Evolutionary conservation across 2,888 invertebrate genomes (phyloP), one percentile per base, ranked within the genome.

Genomic region (Cosmorhoe ocellata): DNA sequence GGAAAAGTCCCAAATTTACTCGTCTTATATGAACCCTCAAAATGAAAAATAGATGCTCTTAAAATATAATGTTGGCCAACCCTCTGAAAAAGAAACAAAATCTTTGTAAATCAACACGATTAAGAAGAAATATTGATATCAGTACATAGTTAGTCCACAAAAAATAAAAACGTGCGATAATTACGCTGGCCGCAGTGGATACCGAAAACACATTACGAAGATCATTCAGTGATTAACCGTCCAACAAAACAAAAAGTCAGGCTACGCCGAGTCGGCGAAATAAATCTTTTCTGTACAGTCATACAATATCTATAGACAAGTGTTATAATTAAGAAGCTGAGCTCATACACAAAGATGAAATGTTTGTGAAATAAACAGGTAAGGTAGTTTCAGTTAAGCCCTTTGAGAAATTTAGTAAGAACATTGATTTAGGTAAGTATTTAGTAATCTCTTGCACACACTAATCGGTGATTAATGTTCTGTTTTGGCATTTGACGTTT

Each of bases 221-320:
- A 87, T 84, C 81, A 79, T 78, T 72, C 72, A 75, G 81, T 85
- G 85, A 88, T 88, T 87, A 88, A 87, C 80, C 79, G 76, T 72
- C 67, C 67, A 73, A 76, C 74, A 74, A 77, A 84, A 84, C 81
- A 88, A 88, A 87, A 87, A 85, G 79, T 76, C 72, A 64, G 65
- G 58, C 72, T 75, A 73, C 76, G 76, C 79, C 78, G 79, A 81
- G 73, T 75, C 79, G 76, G 80, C 74, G 79, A 79, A 81, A 88
- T 88, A 89, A 88, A 89, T 89, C 88, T 87, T 76, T 68, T 68
- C 71, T 66, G 68, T 76, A 80, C 76, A 80, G 67, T 78, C 79
- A 75, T 79, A 85, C 83, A 81, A 81, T 80, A 77, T 64, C 74
- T 82, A 82, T 79, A 83, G 79, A 79, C 84, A 81, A 84, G 82